Conservation (phyloP, 2,113 vertebrate species). For the Ciconia boyciana region DNA sequence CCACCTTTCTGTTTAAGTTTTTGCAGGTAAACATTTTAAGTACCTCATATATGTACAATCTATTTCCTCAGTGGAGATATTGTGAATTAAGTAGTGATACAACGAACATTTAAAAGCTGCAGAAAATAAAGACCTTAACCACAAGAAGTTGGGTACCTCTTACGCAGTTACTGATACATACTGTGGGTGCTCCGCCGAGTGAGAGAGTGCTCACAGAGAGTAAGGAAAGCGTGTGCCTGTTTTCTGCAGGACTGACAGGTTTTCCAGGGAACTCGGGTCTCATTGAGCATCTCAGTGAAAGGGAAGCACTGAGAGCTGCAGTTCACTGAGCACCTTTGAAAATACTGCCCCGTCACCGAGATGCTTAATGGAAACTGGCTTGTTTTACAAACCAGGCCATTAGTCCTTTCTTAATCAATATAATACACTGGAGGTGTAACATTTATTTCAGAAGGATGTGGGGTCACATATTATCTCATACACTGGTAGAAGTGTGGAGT, state of each 20-base stretch:
- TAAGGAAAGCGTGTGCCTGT: neutral
- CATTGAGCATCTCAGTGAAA: neutral
- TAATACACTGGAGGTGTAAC: neutral
- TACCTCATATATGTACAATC: neutral
- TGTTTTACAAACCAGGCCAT: neutral
- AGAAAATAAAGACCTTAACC: neutral
- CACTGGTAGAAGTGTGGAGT: neutral
- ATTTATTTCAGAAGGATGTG: neutral
- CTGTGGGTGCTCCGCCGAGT: neutral
- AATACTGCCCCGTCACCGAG: neutral
- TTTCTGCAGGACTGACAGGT: neutral
- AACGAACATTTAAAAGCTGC: neutral
- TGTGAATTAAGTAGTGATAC: neutral
- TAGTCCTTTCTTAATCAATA: neutral
- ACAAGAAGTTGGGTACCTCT: neutral
- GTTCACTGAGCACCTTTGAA: neutral
- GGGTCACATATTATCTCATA: neutral
- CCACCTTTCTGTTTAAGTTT: neutral
- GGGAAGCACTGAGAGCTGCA: neutral
- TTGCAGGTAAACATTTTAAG: neutral
- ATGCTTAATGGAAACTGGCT: neutral
- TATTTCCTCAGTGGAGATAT: neutral
- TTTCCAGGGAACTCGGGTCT: neutral
- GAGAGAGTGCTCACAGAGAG: neutral
- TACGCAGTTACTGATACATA: rapidly evolving